A percentile compares a stretch with the other conserved stretches of the same genome.
Evolutionary conservation across 35 echinoderm and acorn worm species (phyloP).

Genomic region (Heliocidaris erythrogramma): DNA sequence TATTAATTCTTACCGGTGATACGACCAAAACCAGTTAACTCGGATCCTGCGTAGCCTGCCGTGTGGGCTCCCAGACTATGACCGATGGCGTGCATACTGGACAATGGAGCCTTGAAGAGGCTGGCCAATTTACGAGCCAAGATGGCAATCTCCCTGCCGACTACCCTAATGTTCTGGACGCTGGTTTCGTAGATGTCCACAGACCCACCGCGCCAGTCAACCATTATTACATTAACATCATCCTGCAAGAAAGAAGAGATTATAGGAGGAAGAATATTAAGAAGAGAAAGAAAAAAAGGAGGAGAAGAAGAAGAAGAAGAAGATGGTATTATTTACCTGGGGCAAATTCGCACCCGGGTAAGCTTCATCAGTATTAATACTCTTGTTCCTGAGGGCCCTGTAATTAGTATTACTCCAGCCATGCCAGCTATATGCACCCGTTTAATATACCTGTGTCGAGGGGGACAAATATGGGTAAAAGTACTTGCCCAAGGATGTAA

Average conservation of each 20-base stretch:
- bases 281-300: too few relatives aligned
- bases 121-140: background rate
- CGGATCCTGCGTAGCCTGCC: slow-evolving; percentile 59
- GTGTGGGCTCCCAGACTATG: slow-evolving; percentile 69
- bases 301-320: too few relatives aligned
- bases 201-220: slow-evolving; percentile 60
- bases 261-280: background rate
- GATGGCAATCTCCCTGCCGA: slow-evolving; percentile 52
- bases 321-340: too few relatives aligned
- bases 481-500: too few relatives aligned
- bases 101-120: background rate
- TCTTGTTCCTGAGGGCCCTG: too few relatives aligned
- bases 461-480: too few relatives aligned
- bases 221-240: slow-evolving; percentile 62
- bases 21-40: slow-evolving; percentile 10
- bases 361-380: too few relatives aligned
- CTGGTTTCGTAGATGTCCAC: slow-evolving; percentile 40
- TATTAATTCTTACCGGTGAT: slow-evolving; percentile 52
- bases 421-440: background rate
- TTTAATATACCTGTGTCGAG: background rate
- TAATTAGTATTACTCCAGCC: too few relatives aligned
- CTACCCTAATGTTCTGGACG: slow-evolving; percentile 56
- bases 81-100: slow-evolving; percentile 57
- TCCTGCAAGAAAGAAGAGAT: background rate
- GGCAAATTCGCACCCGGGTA: too few relatives aligned